Conservation (phyloP, 2,888 invertebrate genomes). For the Ceratothoa steindachneri region DNA sequence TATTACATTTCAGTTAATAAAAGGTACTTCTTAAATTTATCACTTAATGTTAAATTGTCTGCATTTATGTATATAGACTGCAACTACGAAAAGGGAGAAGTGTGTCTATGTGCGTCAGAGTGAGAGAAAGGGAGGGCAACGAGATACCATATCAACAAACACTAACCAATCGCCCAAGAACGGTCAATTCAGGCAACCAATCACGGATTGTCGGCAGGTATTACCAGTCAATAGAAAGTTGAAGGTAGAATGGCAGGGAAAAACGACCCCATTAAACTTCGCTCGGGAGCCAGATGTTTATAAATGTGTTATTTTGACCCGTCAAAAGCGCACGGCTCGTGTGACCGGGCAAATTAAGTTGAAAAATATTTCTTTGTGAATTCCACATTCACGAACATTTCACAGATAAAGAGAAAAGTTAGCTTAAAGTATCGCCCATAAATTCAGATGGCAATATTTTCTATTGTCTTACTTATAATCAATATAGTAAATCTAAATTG, state of each 20-base stretch:
- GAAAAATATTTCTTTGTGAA: background rate
- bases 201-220: background rate
- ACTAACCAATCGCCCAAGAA: background rate
- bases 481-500: background rate
- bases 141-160: background rate
- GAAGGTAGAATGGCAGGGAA: constrained; percentile 6
- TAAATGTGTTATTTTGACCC: constrained; percentile 3
- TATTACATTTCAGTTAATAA: too few species aligned
- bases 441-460: background rate
- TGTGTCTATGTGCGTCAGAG: too few species aligned
- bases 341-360: background rate
- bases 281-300: background rate
- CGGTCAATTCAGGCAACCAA: background rate
- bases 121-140: background rate
- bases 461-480: background rate
- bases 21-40: too few species aligned
- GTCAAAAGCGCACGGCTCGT: background rate
- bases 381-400: background rate
- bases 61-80: too few species aligned
- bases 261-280: constrained; percentile 7
- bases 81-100: too few species aligned
- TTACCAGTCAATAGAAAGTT: constrained; percentile 9
- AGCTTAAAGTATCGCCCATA: background rate
- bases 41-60: too few species aligned
- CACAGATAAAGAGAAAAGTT: background rate